A percentile compares a stretch with the other conserved stretches of the same genome.
Evolutionary conservation across 2,113 vertebrate species (phyloP).

Genomic region (Alligator mississippiensis): DNA sequence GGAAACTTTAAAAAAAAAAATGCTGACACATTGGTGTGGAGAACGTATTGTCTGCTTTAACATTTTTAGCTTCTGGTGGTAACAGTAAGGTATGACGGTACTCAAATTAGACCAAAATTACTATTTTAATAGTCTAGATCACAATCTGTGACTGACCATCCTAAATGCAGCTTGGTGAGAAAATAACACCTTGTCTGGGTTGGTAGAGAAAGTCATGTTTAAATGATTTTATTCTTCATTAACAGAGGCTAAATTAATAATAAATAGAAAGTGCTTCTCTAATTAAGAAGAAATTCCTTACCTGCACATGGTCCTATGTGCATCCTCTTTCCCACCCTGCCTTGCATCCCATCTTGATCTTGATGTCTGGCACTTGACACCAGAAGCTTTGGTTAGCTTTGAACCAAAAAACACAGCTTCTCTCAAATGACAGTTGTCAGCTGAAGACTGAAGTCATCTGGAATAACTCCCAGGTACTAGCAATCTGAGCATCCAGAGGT

Average conservation of each 20-base stretch:
- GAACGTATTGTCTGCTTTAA: background rate
- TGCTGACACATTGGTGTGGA: background rate
- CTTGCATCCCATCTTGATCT: background rate
- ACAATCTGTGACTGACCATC: no score
- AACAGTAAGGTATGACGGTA: background rate
- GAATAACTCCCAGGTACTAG: background rate
- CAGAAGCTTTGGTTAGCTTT: background rate
- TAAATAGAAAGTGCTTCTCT: background rate
- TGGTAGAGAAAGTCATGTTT: no score
- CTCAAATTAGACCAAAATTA: background rate
- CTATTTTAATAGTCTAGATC: background rate
- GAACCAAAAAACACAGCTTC: background rate
- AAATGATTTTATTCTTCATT: background rate
- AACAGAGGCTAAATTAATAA: background rate
- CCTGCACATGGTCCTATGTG: background rate
- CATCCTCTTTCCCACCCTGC: background rate
- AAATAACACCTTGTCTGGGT: background rate
- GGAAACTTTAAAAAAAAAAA: background rate
- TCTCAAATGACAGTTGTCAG: background rate
- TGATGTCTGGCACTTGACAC: background rate
- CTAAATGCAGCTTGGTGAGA: no score
- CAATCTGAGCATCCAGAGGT: background rate
- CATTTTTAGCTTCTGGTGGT: background rate
- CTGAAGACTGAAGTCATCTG: background rate
- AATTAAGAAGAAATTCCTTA: background rate